phyloP scores from a whole-genome alignment of 2,888 invertebrate genomes.

The Nomada goodeniana region DNA sequence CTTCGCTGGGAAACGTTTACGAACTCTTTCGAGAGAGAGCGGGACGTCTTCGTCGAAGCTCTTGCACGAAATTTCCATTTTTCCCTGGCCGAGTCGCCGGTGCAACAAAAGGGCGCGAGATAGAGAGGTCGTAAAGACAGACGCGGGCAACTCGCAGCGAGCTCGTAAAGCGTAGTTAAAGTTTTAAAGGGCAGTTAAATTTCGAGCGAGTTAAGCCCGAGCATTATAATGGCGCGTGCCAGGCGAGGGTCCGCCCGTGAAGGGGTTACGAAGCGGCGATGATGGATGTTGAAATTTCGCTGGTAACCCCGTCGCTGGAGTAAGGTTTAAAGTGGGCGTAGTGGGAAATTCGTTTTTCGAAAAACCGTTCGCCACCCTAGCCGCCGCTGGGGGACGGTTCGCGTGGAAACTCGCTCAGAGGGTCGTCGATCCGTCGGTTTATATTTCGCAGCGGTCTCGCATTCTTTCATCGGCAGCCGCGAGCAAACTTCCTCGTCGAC shows the following conservation, averaged over 20 bases:
- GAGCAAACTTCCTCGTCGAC: constrained; percentile 51
- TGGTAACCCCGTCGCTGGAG: constrained; percentile 71
- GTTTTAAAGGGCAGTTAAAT: constrained; percentile 81
- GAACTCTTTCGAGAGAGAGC: constrained; percentile 35
- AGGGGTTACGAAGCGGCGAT: constrained; percentile 68
- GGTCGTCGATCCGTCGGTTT: no score
- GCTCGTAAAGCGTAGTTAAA: constrained; percentile 75
- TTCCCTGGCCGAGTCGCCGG: constrained; percentile 53
- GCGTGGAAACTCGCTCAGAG: neutral
- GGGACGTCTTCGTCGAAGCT: constrained; percentile 20
- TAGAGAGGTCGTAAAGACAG: constrained; percentile 71
- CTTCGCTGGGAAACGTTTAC: constrained; percentile 21
- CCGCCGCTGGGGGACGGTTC: neutral
- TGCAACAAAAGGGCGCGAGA: constrained; percentile 66
- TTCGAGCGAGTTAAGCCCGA: constrained; percentile 78
- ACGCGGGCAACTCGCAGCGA: constrained; percentile 41
- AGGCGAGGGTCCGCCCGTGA: constrained; percentile 55
- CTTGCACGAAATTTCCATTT: constrained; percentile 65
- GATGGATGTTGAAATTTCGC: constrained; percentile 82
- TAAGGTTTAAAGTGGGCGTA: constrained; percentile 75
- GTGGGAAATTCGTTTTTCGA: constrained; percentile 66
- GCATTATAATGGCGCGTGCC: constrained; percentile 81
- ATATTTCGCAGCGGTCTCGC: neutral
- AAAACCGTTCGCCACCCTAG: constrained; percentile 8
- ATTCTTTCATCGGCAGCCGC: constrained; percentile 16